Evolutionary conservation across 2,888 invertebrate genomes (phyloP).

Genomic region (Pharmacophagus antenor): DNA sequence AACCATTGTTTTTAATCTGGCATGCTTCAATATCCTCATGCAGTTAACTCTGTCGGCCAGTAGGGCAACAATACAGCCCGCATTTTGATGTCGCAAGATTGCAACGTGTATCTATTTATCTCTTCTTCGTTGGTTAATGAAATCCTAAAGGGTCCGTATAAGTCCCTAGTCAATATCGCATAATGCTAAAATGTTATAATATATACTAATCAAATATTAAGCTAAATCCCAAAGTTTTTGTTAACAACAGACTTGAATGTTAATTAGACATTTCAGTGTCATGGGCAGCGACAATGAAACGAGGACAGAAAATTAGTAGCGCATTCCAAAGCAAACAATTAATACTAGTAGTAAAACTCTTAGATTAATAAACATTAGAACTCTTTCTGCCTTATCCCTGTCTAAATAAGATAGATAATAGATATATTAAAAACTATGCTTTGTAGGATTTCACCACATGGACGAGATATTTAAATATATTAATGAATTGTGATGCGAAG

Average conservation of each 20-base stretch:
- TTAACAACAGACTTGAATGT: conserved; percentile 45
- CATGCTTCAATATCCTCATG: conserved; percentile 34
- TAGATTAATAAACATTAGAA: too few species aligned
- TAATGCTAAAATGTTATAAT: not conserved
- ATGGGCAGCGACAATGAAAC: conserved; percentile 20
- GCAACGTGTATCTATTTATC: conserved; percentile 34
- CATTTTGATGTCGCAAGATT: conserved; percentile 58
- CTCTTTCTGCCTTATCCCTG: too few species aligned
- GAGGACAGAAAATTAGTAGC: conserved; percentile 34
- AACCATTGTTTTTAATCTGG: conserved; percentile 34
- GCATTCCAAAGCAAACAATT: conserved; percentile 11
- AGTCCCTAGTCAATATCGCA: not conserved
- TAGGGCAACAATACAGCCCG: conserved; percentile 49
- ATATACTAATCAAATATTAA: not conserved
- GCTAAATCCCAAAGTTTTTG: not conserved
- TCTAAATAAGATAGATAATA: not conserved
- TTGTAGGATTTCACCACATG: not conserved
- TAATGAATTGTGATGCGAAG: conserved; percentile 16
- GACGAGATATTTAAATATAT: not conserved
- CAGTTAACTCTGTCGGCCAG: conserved; percentile 49
- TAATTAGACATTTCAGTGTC: conserved; percentile 49
- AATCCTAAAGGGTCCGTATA: conserved; percentile 8
- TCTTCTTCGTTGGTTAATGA: conserved; percentile 28
- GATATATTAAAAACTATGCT: not conserved
- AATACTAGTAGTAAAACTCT: not conserved